phyloP scores from a whole-genome alignment of 2,113 vertebrate species.

The Callionymus lyra region DNA sequence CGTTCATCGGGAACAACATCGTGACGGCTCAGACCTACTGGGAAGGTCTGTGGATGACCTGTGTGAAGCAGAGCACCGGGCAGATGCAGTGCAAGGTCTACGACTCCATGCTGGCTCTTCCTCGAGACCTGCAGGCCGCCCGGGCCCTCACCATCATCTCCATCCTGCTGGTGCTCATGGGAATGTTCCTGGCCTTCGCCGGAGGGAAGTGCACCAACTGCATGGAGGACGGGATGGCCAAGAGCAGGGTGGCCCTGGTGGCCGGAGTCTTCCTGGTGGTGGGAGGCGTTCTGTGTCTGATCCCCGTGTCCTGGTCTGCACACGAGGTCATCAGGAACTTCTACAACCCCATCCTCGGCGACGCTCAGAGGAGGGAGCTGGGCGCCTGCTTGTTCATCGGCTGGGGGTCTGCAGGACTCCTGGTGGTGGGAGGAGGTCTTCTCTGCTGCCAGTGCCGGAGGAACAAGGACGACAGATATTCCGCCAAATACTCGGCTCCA shows the following conservation, averaged over 20 bases:
- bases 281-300: conserved; percentile 64
- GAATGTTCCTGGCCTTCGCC: conserved; percentile 41
- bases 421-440: conserved; percentile 69
- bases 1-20: conserved; percentile 74
- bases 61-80: conserved; percentile 71
- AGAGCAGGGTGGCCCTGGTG: conserved; percentile 46
- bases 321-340: conserved; percentile 74
- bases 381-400: conserved; percentile 81
- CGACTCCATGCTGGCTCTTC: conserved; percentile 75
- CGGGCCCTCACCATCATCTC: conserved; percentile 67
- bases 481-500: conserved; percentile 59
- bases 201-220: conserved; percentile 72
- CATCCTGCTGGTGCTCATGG: conserved; percentile 58
- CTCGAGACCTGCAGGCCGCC: conserved; percentile 65
- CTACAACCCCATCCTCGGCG: conserved; percentile 72
- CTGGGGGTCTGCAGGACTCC: conserved; percentile 72
- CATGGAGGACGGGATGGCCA: conserved; percentile 51
- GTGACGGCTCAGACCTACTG: conserved; percentile 73
- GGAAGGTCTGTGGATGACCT: conserved; percentile 84
- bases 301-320: conserved; percentile 81
- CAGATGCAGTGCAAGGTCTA: conserved; percentile 80
- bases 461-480: conserved; percentile 35
- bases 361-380: conserved; percentile 76
- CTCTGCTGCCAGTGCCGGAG: conserved; percentile 69
- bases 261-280: conserved; percentile 59